Evolutionary conservation across 1,140 invertebrate species (phyloP).

Genomic region (Caenorhabditis remanei): DNA sequence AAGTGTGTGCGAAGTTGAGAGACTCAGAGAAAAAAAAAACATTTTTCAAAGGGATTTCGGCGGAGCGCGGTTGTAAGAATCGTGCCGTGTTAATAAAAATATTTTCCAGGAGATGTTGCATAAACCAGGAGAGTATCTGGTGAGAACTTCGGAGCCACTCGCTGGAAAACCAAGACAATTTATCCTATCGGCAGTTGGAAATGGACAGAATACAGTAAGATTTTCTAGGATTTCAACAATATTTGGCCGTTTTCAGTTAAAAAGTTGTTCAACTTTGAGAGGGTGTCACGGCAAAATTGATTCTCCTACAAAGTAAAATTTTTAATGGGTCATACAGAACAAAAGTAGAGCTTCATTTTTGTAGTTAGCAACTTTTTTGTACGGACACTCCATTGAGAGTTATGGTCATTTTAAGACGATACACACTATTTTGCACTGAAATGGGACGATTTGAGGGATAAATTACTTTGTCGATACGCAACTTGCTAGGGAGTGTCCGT

Average conservation of each 20-base stretch:
- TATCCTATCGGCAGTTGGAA: not conserved
- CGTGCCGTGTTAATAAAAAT: not conserved
- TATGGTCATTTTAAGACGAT: too few relatives aligned
- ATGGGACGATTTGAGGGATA: too few relatives aligned
- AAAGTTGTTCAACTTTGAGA: too few relatives aligned
- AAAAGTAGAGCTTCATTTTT: too few relatives aligned
- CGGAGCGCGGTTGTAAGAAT: not conserved
- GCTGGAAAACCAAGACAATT: conserved; percentile 12
- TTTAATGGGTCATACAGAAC: not conserved
- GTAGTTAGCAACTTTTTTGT: too few relatives aligned
- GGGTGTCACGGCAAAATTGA: too few relatives aligned
- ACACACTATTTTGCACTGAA: too few relatives aligned
- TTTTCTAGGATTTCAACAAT: not conserved
- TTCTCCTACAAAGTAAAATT: not conserved
- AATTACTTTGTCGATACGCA: too few relatives aligned
- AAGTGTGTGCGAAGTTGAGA: not conserved
- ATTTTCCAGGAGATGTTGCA: conserved; percentile 18
- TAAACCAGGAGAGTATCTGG: not conserved
- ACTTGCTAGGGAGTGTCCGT: too few relatives aligned
- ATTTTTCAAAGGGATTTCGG: not conserved
- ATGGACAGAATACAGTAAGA: not conserved
- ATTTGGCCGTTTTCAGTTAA: too few relatives aligned
- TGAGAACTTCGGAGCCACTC: conserved; percentile 4
- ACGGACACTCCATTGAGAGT: too few relatives aligned
- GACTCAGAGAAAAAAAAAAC: too few relatives aligned